Evolutionary conservation across 2,113 vertebrate genomes (phyloP).

Genomic region (Nettapus auritus): DNA sequence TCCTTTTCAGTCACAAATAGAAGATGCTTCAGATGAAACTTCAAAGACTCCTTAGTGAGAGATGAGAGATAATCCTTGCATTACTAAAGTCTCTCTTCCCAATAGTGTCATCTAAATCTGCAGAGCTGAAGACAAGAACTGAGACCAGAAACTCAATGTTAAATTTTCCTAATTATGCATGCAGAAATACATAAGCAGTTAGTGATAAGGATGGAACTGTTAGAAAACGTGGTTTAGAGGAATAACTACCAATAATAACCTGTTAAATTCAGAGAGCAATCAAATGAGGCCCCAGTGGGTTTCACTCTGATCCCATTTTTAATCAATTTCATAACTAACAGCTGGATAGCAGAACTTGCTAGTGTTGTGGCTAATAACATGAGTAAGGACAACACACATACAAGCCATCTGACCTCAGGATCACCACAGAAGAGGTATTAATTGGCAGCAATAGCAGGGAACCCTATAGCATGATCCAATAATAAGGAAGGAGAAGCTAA

Average conservation of each 20-base stretch:
- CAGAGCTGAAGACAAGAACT: neutral
- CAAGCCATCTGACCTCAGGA: too few species aligned
- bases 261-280: neutral
- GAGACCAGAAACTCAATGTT: neutral
- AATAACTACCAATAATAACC: neutral
- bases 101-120: neutral
- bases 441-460: neutral
- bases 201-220: neutral
- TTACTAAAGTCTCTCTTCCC: neutral
- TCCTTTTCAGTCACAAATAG: neutral
- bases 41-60: neutral
- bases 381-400: rapidly evolving
- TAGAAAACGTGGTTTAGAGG: neutral
- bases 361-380: neutral
- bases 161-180: neutral
- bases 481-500: neutral
- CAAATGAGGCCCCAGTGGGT: rapidly evolving
- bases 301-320: neutral
- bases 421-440: neutral
- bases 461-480: neutral
- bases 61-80: neutral
- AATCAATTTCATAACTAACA: neutral
- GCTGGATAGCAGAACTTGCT: neutral
- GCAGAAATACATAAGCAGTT: rapidly evolving
- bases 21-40: neutral